Base-by-base conservation (phyloP, 1,140 invertebrate genomes). In the Streblospio benedicti region DNA sequence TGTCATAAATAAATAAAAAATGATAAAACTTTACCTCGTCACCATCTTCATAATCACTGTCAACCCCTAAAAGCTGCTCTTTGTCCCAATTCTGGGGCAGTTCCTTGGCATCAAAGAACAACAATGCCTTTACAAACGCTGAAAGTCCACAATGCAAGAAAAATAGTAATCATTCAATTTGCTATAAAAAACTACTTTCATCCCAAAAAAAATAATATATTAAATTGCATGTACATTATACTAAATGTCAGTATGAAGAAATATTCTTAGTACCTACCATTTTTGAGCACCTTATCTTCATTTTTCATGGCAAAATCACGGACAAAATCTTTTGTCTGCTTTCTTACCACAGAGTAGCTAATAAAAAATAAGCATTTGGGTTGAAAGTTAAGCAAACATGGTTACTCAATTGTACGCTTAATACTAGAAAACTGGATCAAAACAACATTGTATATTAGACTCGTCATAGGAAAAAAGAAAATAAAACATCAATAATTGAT, bases 21-120 rank as follows among this genome's bases (percentile, higher is more conserved):
- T n/a, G n/a, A n/a, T n/a, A n/a, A n/a, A n/a, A n/a, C n/a, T n/a
- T n/a, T n/a, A n/a, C n/a, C n/a, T 71, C 67, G 16, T 68, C 69
- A 47, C 68, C 71, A 6, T 66, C 69, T 57, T 68, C 64, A 44
- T 69, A 71, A 59, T 82, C 72, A 47, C 69, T 64, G 60, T 76
- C 75, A 50, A 80, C 69, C 14, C 82, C 87, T 75, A 96, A 90
- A 2, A 96, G 79, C 0, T 87, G 82, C 71, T 92, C 90, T 56
- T 86, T 82, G 71, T 95, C 91, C 93, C 93, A 97, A 73, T 91
- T 88, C 0, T 88, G 84, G 4, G 93, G 94, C 50, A 97, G 78
- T 65, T 92, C 89, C 70, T 88, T 86, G 65, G 88, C 87, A 68
- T 96, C 90, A 54, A 93, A 79, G 78, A 88, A 97, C 66, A 86